These are phyloP conservation scores for Parapristionchus giblindavisi DNA, from an alignment of 2,888 invertebrate species.

Conservation along the genomic window DNA sequence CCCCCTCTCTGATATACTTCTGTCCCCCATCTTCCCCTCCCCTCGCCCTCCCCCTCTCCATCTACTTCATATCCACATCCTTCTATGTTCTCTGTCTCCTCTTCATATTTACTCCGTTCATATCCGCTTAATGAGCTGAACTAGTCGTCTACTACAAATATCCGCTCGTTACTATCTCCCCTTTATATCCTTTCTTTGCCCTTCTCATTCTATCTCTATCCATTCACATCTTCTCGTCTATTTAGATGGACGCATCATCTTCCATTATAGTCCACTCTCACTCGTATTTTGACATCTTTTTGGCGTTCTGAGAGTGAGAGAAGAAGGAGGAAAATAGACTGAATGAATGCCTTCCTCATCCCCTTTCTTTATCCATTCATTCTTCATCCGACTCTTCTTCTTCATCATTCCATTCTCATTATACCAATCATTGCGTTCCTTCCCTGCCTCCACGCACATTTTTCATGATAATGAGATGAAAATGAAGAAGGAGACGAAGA, in stretches of 20 bases:
- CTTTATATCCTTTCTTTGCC: not conserved
- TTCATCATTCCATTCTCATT: not conserved
- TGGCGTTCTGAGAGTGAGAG: no score
- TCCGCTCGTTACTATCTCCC: constrained; percentile 1
- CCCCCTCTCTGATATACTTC: constrained; percentile 3
- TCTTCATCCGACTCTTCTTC: not conserved
- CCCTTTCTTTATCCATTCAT: not conserved
- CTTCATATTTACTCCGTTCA: not conserved
- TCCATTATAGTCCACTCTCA: no score
- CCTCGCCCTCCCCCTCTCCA: constrained; percentile 6
- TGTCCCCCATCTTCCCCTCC: constrained; percentile 1
- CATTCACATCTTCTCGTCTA: not conserved
- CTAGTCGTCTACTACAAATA: constrained; percentile 18
- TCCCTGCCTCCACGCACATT: no score
- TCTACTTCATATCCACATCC: not conserved
- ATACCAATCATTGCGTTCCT: no score
- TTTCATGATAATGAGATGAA: no score
- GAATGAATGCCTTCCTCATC: no score
- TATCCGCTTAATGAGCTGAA: not conserved
- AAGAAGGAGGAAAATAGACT: no score
- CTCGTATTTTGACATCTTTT: no score
- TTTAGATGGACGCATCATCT: no score
- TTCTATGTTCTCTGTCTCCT: not conserved
- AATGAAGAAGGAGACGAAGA: no score
- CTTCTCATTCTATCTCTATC: not conserved